These are phyloP conservation scores for Theretra japonica DNA, from an alignment of 2,888 invertebrate species.

Conservation along the genomic window DNA sequence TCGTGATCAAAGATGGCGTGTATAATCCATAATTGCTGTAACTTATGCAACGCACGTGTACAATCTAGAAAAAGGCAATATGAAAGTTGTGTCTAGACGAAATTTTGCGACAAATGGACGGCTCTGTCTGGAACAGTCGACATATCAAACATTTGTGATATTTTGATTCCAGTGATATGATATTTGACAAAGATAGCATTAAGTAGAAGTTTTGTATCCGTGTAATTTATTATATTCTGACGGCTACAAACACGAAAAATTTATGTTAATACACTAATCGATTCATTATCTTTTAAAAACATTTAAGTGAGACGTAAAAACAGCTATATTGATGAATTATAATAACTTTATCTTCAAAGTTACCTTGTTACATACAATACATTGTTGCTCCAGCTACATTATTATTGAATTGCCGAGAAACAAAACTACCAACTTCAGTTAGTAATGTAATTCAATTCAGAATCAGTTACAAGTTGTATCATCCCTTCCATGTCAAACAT, in stretches of 20 bases:
- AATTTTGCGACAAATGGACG: background rate
- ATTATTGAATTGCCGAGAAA: background rate
- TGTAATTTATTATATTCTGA: background rate
- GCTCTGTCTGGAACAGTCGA: background rate
- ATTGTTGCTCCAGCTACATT: no score
- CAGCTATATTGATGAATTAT: no score
- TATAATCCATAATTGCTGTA: constrained; percentile 29
- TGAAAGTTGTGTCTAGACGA: constrained; percentile 11
- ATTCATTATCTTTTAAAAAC: no score
- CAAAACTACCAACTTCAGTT: background rate
- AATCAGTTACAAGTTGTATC: constrained; percentile 1
- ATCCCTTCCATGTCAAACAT: constrained; percentile 4
- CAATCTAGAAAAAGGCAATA: background rate
- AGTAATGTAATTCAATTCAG: background rate
- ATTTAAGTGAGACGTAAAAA: no score
- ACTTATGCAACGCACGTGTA: constrained; percentile 19
- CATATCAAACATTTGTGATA: constrained; percentile 7
- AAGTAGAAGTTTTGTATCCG: background rate
- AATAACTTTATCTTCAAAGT: no score
- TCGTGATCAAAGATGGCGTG: constrained; percentile 30
- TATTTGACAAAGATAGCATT: background rate
- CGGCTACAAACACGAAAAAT: background rate
- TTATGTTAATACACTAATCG: background rate
- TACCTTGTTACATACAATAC: no score
- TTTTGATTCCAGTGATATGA: constrained; percentile 1